These are phyloP conservation scores for Drosophila tripunctata DNA, from an alignment of 2,888 invertebrate species.

Conservation along the genomic window DNA sequence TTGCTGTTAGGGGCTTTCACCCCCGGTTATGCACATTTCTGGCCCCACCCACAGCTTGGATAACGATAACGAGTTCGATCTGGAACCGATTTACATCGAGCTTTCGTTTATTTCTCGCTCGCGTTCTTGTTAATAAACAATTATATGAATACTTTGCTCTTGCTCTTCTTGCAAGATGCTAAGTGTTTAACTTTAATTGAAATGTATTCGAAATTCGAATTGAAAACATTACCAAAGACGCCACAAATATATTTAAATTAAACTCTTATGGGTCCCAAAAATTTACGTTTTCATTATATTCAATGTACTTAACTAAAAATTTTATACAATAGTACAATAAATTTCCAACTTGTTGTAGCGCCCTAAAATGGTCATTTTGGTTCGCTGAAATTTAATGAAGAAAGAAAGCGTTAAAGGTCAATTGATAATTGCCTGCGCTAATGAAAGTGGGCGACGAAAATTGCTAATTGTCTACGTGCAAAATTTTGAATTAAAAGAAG, in stretches of 20 bases:
- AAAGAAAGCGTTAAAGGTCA: constrained; percentile 55
- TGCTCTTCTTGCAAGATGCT: constrained; percentile 39
- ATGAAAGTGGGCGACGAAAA: constrained; percentile 61
- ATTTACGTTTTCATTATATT: constrained; percentile 23
- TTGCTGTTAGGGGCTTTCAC: constrained; percentile 45
- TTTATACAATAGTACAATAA: background rate
- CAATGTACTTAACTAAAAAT: no score
- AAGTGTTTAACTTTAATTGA: constrained; percentile 62
- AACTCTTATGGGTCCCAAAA: constrained; percentile 7
- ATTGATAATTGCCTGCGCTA: constrained; percentile 53
- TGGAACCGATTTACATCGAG: constrained; percentile 63
- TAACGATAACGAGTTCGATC: constrained; percentile 75
- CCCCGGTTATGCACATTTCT: constrained; percentile 46
- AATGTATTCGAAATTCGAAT: constrained; percentile 61
- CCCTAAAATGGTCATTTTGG: background rate
- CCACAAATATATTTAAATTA: constrained; percentile 44
- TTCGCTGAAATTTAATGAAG: constrained; percentile 14
- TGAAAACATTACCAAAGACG: constrained; percentile 35
- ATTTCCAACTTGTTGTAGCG: background rate
- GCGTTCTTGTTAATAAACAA: constrained; percentile 66
- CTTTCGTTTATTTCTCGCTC: constrained; percentile 8
- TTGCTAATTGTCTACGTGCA: constrained; percentile 33
- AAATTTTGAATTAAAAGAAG: constrained; percentile 27
- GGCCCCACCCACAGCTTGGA: constrained; percentile 55
- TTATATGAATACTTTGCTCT: constrained; percentile 67